phyloP scores from a whole-genome alignment of 1,140 invertebrate genomes.

The Drosophila albomicans region DNA sequence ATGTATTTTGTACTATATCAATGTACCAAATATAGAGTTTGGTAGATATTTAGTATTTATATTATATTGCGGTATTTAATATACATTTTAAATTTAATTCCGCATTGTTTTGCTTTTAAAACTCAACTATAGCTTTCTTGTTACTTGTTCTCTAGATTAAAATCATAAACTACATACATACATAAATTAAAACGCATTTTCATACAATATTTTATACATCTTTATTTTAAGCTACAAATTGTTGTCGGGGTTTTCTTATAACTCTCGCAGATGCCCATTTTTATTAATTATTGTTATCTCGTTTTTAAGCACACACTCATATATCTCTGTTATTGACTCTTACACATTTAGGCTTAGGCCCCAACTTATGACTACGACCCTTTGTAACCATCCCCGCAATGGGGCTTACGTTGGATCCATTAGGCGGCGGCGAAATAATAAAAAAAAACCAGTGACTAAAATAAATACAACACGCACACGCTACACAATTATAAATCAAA shows the following conservation, averaged over 20 bases:
- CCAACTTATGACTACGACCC: constrained; percentile 59
- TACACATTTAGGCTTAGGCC: constrained; percentile 65
- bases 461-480: constrained; percentile 69
- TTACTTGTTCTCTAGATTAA: background rate
- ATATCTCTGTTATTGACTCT: constrained; percentile 57
- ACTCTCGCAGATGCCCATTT: constrained; percentile 2
- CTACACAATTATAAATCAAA: constrained; percentile 19
- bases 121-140: no score
- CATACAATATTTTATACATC: background rate
- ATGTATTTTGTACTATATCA: no score
- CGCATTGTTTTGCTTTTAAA: no score
- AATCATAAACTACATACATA: no score
- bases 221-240: constrained; percentile 3
- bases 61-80: no score
- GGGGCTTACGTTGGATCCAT: background rate
- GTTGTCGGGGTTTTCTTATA: background rate
- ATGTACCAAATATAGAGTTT: no score
- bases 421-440: constrained; percentile 24
- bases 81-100: no score
- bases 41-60: no score
- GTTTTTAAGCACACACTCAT: background rate
- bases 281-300: background rate
- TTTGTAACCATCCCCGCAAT: background rate
- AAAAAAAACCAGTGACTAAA: constrained; percentile 69
- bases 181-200: background rate